Percentiles rank a stretch among this genome's conserved stretches.
Conservation (phyloP, 2,113 vertebrate genomes). For the Eclectus roratus region DNA sequence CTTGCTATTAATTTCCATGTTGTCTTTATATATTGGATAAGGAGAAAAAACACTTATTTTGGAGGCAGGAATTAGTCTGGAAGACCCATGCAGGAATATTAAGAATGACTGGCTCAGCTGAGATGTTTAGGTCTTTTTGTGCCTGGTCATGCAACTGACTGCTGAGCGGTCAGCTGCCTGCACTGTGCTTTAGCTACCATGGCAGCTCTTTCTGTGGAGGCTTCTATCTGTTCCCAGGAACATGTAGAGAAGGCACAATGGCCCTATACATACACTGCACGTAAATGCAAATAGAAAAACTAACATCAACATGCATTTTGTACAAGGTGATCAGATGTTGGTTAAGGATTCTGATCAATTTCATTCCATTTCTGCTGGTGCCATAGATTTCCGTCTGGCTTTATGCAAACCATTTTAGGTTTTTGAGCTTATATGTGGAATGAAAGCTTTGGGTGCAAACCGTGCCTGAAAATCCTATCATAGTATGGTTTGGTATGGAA, state of each 20-base stretch:
- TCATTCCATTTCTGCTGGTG: not conserved
- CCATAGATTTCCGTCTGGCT: not conserved
- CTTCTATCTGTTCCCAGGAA: not conserved
- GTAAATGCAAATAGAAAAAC: not conserved
- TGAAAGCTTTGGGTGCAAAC: not conserved
- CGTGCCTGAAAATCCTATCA: not conserved
- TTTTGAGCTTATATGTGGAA: rapidly evolving
- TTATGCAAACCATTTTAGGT: not conserved
- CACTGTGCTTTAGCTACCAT: not conserved
- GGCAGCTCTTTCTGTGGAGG: not conserved
- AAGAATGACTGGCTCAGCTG: conserved; percentile 3
- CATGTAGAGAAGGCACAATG: rapidly evolving
- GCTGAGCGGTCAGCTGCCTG: not conserved
- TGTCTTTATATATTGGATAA: not conserved
- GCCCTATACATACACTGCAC: too few species aligned
- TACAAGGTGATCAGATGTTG: not conserved
- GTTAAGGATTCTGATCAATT: not conserved
- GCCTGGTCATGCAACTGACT: not conserved
- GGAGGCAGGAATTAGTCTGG: not conserved
- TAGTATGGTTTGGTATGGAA: not conserved
- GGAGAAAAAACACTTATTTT: not conserved
- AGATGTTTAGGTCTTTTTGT: not conserved
- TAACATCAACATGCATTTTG: rapidly evolving
- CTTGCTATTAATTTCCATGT: not conserved
- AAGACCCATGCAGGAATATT: not conserved